These are phyloP conservation scores for Alosa sapidissima DNA, from an alignment of 2,797 vertebrate genomes.

Conservation along the genomic window DNA sequence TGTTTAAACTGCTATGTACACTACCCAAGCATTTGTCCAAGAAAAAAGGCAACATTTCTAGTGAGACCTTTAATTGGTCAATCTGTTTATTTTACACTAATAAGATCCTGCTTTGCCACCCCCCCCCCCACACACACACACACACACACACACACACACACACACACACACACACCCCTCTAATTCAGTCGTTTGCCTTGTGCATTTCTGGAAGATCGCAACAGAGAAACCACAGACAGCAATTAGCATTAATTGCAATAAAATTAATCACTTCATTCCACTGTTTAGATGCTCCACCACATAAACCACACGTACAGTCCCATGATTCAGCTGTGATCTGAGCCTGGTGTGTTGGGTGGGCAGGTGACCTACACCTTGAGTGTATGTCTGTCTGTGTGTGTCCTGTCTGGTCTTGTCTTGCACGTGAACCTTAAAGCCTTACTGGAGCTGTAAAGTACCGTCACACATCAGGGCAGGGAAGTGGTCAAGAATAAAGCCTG, in stretches of 20 bases:
- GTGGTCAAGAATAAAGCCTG: background rate
- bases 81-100: background rate
- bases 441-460: background rate
- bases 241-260: background rate
- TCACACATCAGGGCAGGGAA: background rate
- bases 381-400: background rate
- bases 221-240: background rate
- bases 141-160: too few relatives aligned
- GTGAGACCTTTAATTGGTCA: background rate
- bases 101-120: background rate
- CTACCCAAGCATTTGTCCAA: background rate
- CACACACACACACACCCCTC: too few relatives aligned
- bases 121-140: too few relatives aligned
- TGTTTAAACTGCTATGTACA: background rate
- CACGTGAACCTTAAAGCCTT: background rate
- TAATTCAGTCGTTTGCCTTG: too few relatives aligned
- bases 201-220: background rate
- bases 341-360: background rate
- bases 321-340: conserved; percentile 8
- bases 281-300: background rate
- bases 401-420: background rate
- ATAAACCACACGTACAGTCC: background rate
- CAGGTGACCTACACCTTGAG: background rate
- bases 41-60: background rate
- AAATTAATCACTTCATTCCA: background rate